A percentile compares a stretch with the other conserved stretches of the same genome.
phyloP scores from a whole-genome alignment of 2,113 vertebrate genomes.

The Rallus limicola region DNA sequence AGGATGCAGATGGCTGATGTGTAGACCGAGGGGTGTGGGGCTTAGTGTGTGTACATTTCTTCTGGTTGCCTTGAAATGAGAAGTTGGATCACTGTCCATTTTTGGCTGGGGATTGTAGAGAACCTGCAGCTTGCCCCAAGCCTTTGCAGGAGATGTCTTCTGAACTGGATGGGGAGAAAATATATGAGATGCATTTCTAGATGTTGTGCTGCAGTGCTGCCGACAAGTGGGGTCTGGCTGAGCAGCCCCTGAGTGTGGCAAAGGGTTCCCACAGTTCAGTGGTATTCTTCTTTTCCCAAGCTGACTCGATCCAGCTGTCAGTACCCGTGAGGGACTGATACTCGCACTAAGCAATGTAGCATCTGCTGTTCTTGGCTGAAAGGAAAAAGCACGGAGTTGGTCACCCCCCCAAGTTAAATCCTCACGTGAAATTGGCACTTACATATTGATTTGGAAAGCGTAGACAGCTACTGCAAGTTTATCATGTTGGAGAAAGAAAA shows the following conservation, averaged over 20 bases:
- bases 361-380: constrained; percentile 25
- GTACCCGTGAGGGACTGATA: neutral
- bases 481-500: neutral
- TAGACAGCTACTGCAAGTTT: neutral
- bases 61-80: neutral
- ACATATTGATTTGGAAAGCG: neutral
- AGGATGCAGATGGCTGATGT: neutral
- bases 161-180: neutral
- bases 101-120: neutral
- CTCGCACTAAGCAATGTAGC: neutral
- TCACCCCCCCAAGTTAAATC: neutral
- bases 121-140: neutral
- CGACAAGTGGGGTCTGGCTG: neutral
- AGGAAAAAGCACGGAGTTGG: neutral
- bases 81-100: neutral
- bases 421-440: neutral
- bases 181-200: neutral
- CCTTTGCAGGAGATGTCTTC: neutral
- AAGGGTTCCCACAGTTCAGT: neutral
- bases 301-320: neutral
- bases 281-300: neutral
- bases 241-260: neutral
- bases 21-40: fast-evolving
- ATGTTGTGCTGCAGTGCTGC: neutral
- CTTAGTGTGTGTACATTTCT: neutral